These are phyloP conservation scores for Eurois occulta DNA, from an alignment of 2,888 invertebrate species.

Conservation along the genomic window DNA sequence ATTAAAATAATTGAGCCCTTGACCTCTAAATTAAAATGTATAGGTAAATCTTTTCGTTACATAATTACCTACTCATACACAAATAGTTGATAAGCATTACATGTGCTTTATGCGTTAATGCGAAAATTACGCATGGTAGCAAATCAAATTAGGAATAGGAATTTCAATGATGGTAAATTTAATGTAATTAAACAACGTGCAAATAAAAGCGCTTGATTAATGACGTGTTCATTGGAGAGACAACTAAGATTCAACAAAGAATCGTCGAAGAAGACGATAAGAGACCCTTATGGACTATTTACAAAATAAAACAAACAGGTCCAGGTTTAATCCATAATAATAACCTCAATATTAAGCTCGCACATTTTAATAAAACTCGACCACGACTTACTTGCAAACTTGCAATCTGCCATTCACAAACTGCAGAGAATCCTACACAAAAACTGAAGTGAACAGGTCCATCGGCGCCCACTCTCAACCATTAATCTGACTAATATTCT, in stretches of 20 bases:
- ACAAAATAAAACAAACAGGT: neutral
- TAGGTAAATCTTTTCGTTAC: constrained; percentile 5
- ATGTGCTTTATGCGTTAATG: constrained; percentile 29
- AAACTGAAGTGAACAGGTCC: constrained; percentile 63
- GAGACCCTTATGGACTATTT: neutral
- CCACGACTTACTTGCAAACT: constrained; percentile 30
- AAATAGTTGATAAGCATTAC: constrained; percentile 14
- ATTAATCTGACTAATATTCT: constrained; percentile 66
- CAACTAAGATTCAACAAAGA: neutral
- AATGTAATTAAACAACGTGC: constrained; percentile 15
- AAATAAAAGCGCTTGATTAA: constrained; percentile 26
- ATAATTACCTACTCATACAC: neutral
- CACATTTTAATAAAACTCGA: neutral
- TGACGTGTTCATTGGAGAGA: neutral
- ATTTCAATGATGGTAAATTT: constrained; percentile 11
- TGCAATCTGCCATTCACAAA: constrained; percentile 47
- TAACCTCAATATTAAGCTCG: neutral
- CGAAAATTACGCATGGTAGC: constrained; percentile 23
- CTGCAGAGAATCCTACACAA: constrained; percentile 55
- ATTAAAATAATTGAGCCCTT: constrained; percentile 1
- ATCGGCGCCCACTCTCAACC: constrained; percentile 70
- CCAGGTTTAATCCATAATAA: neutral
- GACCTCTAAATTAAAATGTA: neutral
- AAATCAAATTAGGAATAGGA: constrained; percentile 39
- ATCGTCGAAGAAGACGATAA: neutral